Conservation (phyloP, 2,113 vertebrate genomes). For the Dipodomys stephensi region DNA sequence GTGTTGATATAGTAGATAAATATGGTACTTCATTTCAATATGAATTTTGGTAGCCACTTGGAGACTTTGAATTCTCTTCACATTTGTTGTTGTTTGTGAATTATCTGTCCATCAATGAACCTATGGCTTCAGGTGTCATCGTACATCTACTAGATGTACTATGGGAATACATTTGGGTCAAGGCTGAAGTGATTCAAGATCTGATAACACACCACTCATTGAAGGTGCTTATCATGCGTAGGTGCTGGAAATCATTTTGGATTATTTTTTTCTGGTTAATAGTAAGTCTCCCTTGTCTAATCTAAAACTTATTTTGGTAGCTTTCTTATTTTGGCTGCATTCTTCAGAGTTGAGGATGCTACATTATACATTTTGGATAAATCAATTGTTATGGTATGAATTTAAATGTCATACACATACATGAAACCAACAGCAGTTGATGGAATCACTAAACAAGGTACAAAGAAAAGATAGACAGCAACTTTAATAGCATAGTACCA, state of each 20-base stretch:
- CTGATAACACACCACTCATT: neutral
- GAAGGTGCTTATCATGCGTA: neutral
- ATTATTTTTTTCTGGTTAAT: conserved; percentile 9
- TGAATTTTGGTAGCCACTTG: conserved; percentile 24
- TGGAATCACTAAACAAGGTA: neutral
- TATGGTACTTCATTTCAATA: conserved; percentile 46
- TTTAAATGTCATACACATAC: conserved; percentile 27
- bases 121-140: neutral
- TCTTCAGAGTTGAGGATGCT: conserved; percentile 5
- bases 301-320: neutral
- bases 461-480: conserved; percentile 14
- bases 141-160: neutral
- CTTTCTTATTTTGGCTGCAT: conserved; percentile 38
- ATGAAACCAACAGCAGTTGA: neutral
- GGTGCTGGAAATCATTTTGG: neutral
- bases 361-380: neutral
- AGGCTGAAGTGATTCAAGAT: neutral
- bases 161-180: neutral
- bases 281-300: conserved; percentile 20
- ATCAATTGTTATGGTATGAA: conserved; percentile 15
- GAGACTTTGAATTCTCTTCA: conserved; percentile 38
- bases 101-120: neutral
- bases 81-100: conserved; percentile 55
- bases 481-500: neutral
- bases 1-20: conserved; percentile 36